phyloP scores from a whole-genome alignment of 2,113 vertebrate genomes.

The Steatornis caripensis region DNA sequence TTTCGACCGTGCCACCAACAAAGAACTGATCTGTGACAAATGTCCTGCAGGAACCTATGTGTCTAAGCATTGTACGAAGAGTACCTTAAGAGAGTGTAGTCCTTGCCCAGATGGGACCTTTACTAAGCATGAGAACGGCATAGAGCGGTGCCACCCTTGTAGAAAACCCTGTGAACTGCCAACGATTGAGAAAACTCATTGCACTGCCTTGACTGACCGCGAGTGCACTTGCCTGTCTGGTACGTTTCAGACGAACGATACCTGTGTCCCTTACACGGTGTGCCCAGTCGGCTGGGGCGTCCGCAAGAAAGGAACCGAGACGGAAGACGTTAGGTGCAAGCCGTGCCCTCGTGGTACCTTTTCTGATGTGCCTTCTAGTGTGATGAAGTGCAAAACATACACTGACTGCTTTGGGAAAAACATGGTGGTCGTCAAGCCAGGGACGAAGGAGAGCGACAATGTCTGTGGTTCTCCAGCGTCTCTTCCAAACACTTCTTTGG shows the following conservation, averaged over 20 bases:
- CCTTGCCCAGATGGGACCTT: conserved; percentile 84
- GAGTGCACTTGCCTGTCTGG: conserved; percentile 85
- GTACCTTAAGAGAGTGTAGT: conserved; percentile 86
- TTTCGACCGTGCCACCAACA: conserved; percentile 77
- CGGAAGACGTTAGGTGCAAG: conserved; percentile 87
- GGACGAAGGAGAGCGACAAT: conserved; percentile 85
- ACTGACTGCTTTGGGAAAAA: conserved; percentile 85
- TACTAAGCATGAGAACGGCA: conserved; percentile 89
- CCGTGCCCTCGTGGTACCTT: conserved; percentile 86
- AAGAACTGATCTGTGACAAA: conserved; percentile 88
- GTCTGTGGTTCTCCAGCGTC: conserved; percentile 75
- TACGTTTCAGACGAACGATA: conserved; percentile 73
- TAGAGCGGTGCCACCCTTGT: conserved; percentile 88
- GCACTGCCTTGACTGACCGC: conserved; percentile 84
- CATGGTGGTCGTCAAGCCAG: conserved; percentile 75
- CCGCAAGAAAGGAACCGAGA: conserved; percentile 84
- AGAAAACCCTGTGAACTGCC: conserved; percentile 76
- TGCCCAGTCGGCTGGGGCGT: conserved; percentile 88
- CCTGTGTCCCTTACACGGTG: conserved; percentile 78
- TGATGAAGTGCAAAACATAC: conserved; percentile 81
- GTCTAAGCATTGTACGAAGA: conserved; percentile 84
- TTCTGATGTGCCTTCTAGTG: conserved; percentile 84
- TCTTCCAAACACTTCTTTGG: conserved; percentile 13
- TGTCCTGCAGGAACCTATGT: conserved; percentile 94
- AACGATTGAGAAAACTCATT: conserved; percentile 82